These are phyloP conservation scores for Tetramorium parvispinum DNA, from an alignment of 1,140 invertebrate genomes.

Conservation along the genomic window DNA sequence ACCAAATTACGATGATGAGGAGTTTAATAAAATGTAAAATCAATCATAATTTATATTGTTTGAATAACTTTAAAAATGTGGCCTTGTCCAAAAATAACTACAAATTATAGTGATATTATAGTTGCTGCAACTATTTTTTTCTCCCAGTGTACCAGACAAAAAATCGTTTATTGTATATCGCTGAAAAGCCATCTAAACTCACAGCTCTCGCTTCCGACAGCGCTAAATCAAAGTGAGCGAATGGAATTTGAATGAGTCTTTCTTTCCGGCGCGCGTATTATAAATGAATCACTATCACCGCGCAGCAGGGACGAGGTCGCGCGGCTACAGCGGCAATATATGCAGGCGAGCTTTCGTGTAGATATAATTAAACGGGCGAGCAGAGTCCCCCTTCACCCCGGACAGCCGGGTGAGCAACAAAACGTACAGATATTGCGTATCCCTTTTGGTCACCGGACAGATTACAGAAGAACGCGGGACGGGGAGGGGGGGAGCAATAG, in stretches of 20 bases:
- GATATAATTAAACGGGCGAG: constrained; percentile 69
- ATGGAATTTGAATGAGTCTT: neutral
- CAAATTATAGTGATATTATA: too few species aligned
- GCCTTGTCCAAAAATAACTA: too few species aligned
- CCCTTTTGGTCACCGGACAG: constrained; percentile 55
- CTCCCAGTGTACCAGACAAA: neutral
- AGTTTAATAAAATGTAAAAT: too few species aligned
- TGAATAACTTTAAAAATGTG: too few species aligned
- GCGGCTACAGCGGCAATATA: constrained; percentile 14
- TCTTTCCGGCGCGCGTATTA: neutral
- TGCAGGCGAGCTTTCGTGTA: constrained; percentile 52
- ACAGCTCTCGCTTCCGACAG: neutral
- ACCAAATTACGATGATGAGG: too few species aligned
- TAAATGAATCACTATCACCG: constrained; percentile 33
- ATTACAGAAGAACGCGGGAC: constrained; percentile 23
- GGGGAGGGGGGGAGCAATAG: constrained; percentile 1
- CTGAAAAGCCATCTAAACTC: neutral
- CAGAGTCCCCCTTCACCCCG: neutral
- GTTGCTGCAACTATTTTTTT: too few species aligned
- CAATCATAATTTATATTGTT: too few species aligned
- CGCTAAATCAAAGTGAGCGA: neutral
- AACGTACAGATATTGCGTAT: constrained; percentile 71
- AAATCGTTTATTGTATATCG: neutral
- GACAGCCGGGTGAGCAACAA: constrained; percentile 56
- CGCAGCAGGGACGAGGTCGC: constrained; percentile 13